phyloP scores from a whole-genome alignment of 2,113 vertebrate species.

The Aegithalos caudatus region DNA sequence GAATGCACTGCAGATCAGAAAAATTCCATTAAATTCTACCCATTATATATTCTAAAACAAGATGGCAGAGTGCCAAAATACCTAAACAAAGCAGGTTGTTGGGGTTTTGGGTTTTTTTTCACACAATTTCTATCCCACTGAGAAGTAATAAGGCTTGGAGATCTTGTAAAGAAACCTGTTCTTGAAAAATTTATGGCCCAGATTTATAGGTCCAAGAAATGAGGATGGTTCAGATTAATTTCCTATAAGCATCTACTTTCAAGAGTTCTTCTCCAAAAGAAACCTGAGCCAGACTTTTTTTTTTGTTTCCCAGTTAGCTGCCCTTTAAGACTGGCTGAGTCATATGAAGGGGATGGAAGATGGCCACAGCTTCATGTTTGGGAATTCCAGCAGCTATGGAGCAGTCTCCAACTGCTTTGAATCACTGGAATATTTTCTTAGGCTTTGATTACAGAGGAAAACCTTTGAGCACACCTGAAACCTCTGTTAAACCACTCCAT shows the following conservation, averaged over 20 bases:
- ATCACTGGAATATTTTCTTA: not conserved
- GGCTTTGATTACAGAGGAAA: not conserved
- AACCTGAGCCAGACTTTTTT: not conserved
- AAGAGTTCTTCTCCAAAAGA: not conserved
- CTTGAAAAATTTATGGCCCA: constrained; percentile 29
- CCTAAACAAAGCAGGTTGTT: constrained; percentile 27
- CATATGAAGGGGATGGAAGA: not conserved
- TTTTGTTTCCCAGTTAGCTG: not conserved
- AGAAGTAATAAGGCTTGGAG: constrained; percentile 42
- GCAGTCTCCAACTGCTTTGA: not conserved
- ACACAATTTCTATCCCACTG: constrained; percentile 26
- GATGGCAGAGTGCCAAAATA: constrained; percentile 25
- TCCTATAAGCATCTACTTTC: constrained; percentile 1
- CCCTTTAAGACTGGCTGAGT: constrained; percentile 2
- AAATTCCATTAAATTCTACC: not conserved
- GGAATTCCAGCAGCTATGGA: not conserved
- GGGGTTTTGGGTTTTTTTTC: not conserved
- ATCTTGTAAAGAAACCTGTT: constrained; percentile 41
- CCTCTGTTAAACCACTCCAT: not conserved
- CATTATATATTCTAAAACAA: constrained; percentile 32
- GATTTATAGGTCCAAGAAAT: constrained; percentile 51
- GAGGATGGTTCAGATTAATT: constrained; percentile 58
- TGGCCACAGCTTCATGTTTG: not conserved
- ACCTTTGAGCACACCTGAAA: not conserved
- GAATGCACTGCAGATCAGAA: not conserved